phyloP scores from a whole-genome alignment of 2,888 invertebrate genomes.

The Cyclophora punctaria region DNA sequence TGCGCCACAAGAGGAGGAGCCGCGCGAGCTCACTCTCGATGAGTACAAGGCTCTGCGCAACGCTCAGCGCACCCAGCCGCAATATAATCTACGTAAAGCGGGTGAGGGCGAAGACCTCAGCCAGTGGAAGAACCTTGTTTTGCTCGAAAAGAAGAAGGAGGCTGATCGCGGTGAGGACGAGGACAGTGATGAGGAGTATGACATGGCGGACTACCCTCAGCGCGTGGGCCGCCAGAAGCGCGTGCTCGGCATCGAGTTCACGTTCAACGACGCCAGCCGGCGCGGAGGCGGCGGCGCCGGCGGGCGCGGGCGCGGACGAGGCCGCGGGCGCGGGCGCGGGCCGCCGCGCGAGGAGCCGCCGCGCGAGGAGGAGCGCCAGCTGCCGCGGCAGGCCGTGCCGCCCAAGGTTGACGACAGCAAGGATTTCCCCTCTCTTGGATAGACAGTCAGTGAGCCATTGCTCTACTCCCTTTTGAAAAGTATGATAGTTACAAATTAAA shows the following conservation, averaged over 20 bases:
- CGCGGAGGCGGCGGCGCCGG: constrained; percentile 80
- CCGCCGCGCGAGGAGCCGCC: constrained; percentile 49
- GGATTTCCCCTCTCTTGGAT: constrained; percentile 95
- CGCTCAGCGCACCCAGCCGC: constrained; percentile 85
- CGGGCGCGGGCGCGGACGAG: constrained; percentile 75
- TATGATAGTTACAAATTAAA: constrained; percentile 70
- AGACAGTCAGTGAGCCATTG: constrained; percentile 62
- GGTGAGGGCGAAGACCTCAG: constrained; percentile 94
- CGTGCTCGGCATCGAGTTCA: constrained; percentile 90
- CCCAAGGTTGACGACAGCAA: constrained; percentile 96
- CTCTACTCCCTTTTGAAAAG: constrained; percentile 62
- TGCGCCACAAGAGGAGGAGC: constrained; percentile 81
- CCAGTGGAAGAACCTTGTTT: constrained; percentile 94
- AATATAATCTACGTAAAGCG: constrained; percentile 93
- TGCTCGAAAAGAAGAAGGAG: constrained; percentile 85
- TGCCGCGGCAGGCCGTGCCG: constrained; percentile 60
- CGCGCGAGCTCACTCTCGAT: constrained; percentile 92
- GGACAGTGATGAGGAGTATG: constrained; percentile 83
- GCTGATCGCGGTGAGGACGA: constrained; percentile 77
- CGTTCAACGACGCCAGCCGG: constrained; percentile 87
- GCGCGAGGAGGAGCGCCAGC: constrained; percentile 50
- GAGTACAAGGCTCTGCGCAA: constrained; percentile 94
- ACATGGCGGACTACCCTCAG: constrained; percentile 86
- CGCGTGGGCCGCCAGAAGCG: constrained; percentile 91
- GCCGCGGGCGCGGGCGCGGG: constrained; percentile 51